Base-by-base conservation (phyloP, 92 coral and sea anemone species). In the Porites lobata region DNA sequence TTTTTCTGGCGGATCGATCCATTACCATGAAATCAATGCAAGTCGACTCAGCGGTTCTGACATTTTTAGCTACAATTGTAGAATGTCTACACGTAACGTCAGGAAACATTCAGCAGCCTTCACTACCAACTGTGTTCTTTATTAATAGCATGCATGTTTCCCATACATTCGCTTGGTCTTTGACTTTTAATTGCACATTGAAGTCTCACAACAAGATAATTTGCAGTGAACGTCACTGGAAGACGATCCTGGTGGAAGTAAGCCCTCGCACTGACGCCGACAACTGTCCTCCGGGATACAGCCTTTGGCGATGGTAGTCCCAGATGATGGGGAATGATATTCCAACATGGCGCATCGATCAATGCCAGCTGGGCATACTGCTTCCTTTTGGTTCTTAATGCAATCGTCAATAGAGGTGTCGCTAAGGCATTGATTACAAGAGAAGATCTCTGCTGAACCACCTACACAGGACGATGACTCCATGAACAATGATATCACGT, bases 271-370 rank as follows among this genome's bases (percentile, higher is more conserved):
- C 0, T 51, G 26, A 20, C 75, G 22, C 4, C 59, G 20, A 64
- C 85, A 80, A n/a, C 50, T 6, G 9, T 68, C 76, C 24, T 80
- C 76, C 8, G 85, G n/a, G 50, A 80, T 24, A 52, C 85, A 80
- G 1, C 53, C 85, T 22, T 52, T 80, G 4, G 8, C 19, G 19
- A 50, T 67, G n/a, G 54, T 1, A 1, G 43, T 10, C 63, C 3
- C 6, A 17, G 11, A 51, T 24, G 15, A 38, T 17, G 15, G 14
- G 17, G 75, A 17, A 18, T 72, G 77, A n/a, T 8, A 3, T 17
- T 50, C 77, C 85, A 68, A 15, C 1, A 24, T 18, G 1, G 75
- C 85, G 61, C 85, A 80, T 11, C 76, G 72, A 24, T 26, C 29
- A 64, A 12, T 10, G 2, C 62, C 65, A 58, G 65, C 21, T 6